Conservation (phyloP, 2,888 invertebrate species). For the Pecten maximus region DNA sequence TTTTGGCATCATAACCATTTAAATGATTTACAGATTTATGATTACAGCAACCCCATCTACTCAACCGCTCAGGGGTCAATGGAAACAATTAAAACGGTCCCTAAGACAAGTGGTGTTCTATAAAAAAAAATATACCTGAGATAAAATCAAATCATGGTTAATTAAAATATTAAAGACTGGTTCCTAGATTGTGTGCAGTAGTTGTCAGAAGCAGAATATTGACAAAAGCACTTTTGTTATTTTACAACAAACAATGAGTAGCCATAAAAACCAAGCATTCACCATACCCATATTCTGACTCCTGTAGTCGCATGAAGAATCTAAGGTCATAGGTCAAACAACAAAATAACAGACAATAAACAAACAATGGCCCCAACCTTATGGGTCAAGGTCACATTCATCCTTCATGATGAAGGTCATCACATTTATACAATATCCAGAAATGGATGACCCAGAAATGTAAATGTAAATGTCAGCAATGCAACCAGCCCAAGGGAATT, state of each 20-base stretch:
- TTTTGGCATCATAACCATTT: too few relatives aligned
- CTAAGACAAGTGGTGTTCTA: too few relatives aligned
- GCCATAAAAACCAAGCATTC: neutral
- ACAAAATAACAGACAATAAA: constrained; percentile 20
- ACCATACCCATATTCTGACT: constrained; percentile 27
- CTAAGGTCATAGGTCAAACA: constrained; percentile 28
- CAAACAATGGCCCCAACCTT: neutral
- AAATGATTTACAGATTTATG: too few relatives aligned
- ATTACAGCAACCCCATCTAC: too few relatives aligned
- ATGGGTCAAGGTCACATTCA: neutral
- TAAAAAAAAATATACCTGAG: too few relatives aligned
- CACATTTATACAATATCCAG: neutral
- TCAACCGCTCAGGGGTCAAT: too few relatives aligned
- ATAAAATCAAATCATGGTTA: neutral
- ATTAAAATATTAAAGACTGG: neutral
- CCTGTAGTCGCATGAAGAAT: constrained; percentile 32
- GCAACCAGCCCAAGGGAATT: too few relatives aligned
- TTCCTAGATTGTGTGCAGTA: neutral
- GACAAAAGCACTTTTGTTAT: neutral
- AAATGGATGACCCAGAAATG: neutral
- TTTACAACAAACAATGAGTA: neutral
- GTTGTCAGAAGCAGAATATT: neutral
- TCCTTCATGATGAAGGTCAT: neutral
- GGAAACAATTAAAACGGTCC: too few relatives aligned
- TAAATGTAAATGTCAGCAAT: too few relatives aligned